These are phyloP conservation scores for Nothura maculosa DNA, from an alignment of 2,797 vertebrate species.

Conservation along the genomic window DNA sequence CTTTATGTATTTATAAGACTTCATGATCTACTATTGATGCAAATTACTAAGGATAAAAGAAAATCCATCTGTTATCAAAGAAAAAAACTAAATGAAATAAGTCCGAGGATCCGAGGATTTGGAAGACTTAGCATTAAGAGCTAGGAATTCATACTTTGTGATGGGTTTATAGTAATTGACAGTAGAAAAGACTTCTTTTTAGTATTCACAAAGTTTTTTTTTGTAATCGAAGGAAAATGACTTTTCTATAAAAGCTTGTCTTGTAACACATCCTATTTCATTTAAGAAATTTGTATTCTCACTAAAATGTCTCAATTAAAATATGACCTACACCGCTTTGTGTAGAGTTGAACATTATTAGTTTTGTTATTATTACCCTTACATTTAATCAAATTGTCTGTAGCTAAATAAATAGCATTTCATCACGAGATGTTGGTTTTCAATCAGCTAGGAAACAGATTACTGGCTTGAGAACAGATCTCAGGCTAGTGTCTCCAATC, in stretches of 20 bases:
- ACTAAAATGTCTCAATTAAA: slow-evolving; percentile 40
- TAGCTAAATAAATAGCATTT: slow-evolving; percentile 63
- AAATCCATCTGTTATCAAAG: slow-evolving; percentile 74
- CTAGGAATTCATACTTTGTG: slow-evolving; percentile 63
- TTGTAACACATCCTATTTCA: neutral
- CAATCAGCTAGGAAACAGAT: slow-evolving; percentile 42
- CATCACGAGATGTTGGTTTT: slow-evolving; percentile 8
- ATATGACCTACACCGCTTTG: neutral
- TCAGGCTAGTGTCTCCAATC: slow-evolving; percentile 39
- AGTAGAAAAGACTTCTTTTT: slow-evolving; percentile 57
- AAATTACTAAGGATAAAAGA: slow-evolving; percentile 77
- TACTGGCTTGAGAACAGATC: slow-evolving; percentile 5
- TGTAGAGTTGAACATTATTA: neutral
- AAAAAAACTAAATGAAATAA: slow-evolving; percentile 64
- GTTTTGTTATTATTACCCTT: slow-evolving; percentile 47
- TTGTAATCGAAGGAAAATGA: slow-evolving; percentile 30
- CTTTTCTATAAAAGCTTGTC: slow-evolving; percentile 26
- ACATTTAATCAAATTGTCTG: slow-evolving; percentile 52
- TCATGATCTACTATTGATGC: slow-evolving; percentile 73
- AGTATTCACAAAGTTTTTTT: slow-evolving; percentile 24
- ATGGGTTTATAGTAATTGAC: slow-evolving; percentile 56
- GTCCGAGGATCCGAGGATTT: slow-evolving; percentile 72
- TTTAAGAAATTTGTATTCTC: slow-evolving; percentile 20
- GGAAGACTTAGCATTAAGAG: slow-evolving; percentile 70
- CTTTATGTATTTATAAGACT: slow-evolving; percentile 74